Conservation (phyloP, 2,888 invertebrate genomes). For the Steinernema hermaphroditum region DNA sequence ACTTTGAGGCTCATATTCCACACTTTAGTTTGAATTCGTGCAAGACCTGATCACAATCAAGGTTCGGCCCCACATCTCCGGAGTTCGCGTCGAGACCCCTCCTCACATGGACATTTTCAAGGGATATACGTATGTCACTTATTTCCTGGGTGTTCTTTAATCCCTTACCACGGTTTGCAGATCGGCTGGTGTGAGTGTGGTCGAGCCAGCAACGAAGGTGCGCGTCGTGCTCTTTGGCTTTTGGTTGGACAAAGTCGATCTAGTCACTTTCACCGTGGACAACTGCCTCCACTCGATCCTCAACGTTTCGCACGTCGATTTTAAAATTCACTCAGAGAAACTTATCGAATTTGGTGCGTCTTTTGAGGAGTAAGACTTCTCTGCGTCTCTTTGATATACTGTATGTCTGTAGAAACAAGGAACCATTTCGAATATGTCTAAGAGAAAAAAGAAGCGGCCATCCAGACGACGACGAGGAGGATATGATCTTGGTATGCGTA, state of each 20-base stretch:
- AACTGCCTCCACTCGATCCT: conserved; percentile 47
- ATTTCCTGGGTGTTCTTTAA: background rate
- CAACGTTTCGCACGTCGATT: conserved; percentile 48
- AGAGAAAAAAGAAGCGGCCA: conserved; percentile 40
- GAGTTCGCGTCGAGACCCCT: conserved; percentile 51
- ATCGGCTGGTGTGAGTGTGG: conserved; percentile 48
- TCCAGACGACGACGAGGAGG: conserved; percentile 46
- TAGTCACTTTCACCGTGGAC: conserved; percentile 48
- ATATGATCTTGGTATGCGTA: conserved; percentile 44
- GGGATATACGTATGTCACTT: conserved; percentile 50
- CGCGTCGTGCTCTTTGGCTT: conserved; percentile 52
- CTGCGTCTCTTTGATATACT: too few relatives aligned
- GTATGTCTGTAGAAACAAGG: conserved; percentile 42
- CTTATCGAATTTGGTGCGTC: conserved; percentile 45
- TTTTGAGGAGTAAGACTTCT: conserved; percentile 46
- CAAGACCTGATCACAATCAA: conserved; percentile 49
- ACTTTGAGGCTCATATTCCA: background rate
- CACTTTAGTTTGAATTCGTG: conserved; percentile 24
- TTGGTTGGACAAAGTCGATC: conserved; percentile 46
- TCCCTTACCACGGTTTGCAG: conserved; percentile 34
- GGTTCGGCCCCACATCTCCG: conserved; percentile 52
- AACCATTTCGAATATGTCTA: conserved; percentile 53
- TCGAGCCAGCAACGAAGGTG: conserved; percentile 48
- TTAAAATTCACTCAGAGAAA: conserved; percentile 48
- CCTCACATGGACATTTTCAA: conserved; percentile 46